These are phyloP conservation scores for Drosophila micromelanica DNA, from an alignment of 1,140 invertebrate species.

Conservation along the genomic window DNA sequence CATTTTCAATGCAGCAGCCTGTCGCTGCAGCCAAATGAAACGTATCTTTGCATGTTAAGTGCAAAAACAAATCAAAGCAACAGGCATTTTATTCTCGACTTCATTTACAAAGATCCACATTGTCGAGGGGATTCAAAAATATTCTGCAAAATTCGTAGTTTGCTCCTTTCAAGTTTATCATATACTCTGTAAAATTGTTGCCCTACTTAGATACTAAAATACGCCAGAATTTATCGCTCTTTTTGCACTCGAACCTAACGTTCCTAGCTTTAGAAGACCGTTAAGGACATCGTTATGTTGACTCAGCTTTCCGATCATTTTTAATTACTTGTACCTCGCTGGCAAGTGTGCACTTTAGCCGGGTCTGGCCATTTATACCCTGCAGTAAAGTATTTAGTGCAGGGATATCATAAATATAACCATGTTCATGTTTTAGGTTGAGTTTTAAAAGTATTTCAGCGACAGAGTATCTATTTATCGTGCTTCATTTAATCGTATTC, in stretches of 20 bases:
- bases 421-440: neutral
- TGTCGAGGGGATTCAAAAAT: neutral
- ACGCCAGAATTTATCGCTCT: too few relatives aligned
- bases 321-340: slow-evolving; percentile 59
- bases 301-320: slow-evolving; percentile 66
- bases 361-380: neutral
- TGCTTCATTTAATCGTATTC: too few relatives aligned
- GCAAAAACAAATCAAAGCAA: neutral
- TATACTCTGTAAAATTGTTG: too few relatives aligned
- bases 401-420: neutral
- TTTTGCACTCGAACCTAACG: too few relatives aligned
- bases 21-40: slow-evolving; percentile 3
- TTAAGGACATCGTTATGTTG: slow-evolving; percentile 66
- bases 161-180: neutral
- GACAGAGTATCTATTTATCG: too few relatives aligned
- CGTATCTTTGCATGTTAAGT: neutral
- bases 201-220: too few relatives aligned
- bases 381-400: neutral
- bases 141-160: too few relatives aligned
- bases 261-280: neutral
- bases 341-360: slow-evolving; percentile 23
- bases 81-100: neutral
- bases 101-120: neutral
- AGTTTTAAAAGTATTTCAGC: too few relatives aligned
- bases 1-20: slow-evolving; percentile 32